Base-by-base conservation (phyloP, 2,113 vertebrate genomes). In the Melanostigma gelatinosum region DNA sequence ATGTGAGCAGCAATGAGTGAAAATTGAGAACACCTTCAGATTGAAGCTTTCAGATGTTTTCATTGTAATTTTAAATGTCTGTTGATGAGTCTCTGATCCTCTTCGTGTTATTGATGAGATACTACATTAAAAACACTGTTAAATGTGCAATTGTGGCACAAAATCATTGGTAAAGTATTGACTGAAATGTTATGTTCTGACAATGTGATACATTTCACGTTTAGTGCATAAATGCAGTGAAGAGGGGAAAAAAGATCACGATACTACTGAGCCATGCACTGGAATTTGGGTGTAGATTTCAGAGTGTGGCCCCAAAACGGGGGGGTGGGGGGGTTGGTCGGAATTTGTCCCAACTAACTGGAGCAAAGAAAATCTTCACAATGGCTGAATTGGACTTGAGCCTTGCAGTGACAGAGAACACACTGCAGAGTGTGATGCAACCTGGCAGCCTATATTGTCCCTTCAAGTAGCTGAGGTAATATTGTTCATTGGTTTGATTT, bases 331-430 rank as follows among this genome's bases (percentile, higher is more conserved):
- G 80, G 82, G 57, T 32, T 60, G 18, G 46, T 75, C 63, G 63
- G 80, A 85, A 69, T 67, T 75, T 73, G 63, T 68, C 69, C 67
- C 68, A 77, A 71, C 36, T 81, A 88, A 85, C 13, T 87, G 69
- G 79, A 77, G 60, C 74, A 88, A 84, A 77, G 84, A 65, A 79
- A 85, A 78, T 66, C 57, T 44, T 68, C 63, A 85, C 75, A 88
- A 80, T 85, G 78, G 71, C 52, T 77, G 70, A 83, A 60, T 50
- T 71, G 74, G 70, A 68, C 55, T 69, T 80, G 24, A 38, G 71
- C 57, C 65, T 40, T 82, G 38, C 15, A 77, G 77, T 72, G 57
- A 75, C 46, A 77, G 46, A 83, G 77, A 83, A 62, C 42, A 74
- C 44, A 70, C n/a, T 75, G 48, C 65, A 65, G 48, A 44, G 34